These are phyloP conservation scores for Ennomos quercinarius DNA, from an alignment of 2,888 invertebrate species.

Conservation along the genomic window DNA sequence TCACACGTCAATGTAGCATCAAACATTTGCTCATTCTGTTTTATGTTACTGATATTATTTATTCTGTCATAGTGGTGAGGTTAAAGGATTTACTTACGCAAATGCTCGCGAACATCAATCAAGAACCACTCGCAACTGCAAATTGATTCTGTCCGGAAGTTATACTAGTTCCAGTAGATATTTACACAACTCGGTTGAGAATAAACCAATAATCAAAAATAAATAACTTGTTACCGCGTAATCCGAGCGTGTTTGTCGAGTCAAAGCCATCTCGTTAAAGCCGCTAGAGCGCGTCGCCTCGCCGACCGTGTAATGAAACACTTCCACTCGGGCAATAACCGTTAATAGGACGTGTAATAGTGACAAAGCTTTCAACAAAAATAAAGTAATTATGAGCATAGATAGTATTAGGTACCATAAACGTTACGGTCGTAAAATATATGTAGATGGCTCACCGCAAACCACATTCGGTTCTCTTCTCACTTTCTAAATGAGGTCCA, in stretches of 20 bases:
- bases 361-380: conserved; percentile 68
- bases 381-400: conserved; percentile 57
- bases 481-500: conserved; percentile 54
- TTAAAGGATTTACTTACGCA: conserved; percentile 60
- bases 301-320: conserved; percentile 80
- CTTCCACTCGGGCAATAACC: conserved; percentile 79
- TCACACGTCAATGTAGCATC: conserved; percentile 42
- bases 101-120: conserved; percentile 26
- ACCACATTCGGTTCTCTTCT: conserved; percentile 46
- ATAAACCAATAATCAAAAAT: conserved; percentile 51
- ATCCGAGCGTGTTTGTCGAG: conserved; percentile 58
- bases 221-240: conserved; percentile 55
- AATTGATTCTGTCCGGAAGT: conserved; percentile 21
- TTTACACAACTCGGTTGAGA: conserved; percentile 31
- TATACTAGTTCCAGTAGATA: conserved; percentile 18
- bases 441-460: conserved; percentile 39
- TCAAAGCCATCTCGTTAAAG: conserved; percentile 72
- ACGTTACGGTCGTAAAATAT: too few relatives aligned
- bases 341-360: conserved; percentile 71
- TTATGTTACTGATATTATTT: conserved; percentile 39
- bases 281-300: conserved; percentile 71
- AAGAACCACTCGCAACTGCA: neutral
- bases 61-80: conserved; percentile 35
- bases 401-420: neutral
- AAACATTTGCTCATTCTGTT: conserved; percentile 32